phyloP scores from a whole-genome alignment of 2,888 invertebrate genomes.

The Agrotis ipsilon region DNA sequence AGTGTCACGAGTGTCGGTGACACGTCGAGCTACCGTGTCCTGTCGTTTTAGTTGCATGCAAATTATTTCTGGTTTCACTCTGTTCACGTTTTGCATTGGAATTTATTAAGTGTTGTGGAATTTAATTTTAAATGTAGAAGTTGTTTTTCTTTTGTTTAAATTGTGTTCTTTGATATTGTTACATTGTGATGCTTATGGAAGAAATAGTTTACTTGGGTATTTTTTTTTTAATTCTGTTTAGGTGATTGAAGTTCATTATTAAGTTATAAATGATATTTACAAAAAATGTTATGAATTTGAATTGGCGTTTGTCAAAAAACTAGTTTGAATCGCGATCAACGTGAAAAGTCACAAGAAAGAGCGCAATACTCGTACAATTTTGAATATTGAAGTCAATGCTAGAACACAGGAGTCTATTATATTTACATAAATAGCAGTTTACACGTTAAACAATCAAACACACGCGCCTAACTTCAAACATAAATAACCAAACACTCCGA shows the following conservation, averaged over 20 bases:
- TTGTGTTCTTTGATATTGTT: neutral
- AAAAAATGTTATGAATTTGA: too few relatives aligned
- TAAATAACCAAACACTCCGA: neutral
- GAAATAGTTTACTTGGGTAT: too few relatives aligned
- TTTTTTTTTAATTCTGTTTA: too few relatives aligned
- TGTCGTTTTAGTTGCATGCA: conserved; percentile 33
- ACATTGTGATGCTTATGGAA: neutral
- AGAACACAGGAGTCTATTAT: too few relatives aligned
- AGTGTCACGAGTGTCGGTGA: conserved; percentile 18
- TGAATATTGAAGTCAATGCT: too few relatives aligned
- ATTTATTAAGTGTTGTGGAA: conserved; percentile 10
- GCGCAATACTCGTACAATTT: too few relatives aligned
- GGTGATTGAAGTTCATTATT: too few relatives aligned
- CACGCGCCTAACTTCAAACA: neutral
- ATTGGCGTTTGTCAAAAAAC: too few relatives aligned
- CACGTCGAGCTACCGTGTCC: conserved; percentile 2
- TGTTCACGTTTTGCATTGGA: conserved; percentile 12
- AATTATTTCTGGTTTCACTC: conserved; percentile 31
- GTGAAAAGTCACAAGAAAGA: too few relatives aligned
- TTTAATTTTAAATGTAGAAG: neutral
- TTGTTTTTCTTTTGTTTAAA: neutral
- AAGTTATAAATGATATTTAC: too few relatives aligned
- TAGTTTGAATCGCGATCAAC: too few relatives aligned
- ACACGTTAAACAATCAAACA: neutral
- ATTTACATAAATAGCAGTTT: neutral